Evolutionary conservation across 2,888 invertebrate species (phyloP).

Genomic region (Mythimna vitellina): DNA sequence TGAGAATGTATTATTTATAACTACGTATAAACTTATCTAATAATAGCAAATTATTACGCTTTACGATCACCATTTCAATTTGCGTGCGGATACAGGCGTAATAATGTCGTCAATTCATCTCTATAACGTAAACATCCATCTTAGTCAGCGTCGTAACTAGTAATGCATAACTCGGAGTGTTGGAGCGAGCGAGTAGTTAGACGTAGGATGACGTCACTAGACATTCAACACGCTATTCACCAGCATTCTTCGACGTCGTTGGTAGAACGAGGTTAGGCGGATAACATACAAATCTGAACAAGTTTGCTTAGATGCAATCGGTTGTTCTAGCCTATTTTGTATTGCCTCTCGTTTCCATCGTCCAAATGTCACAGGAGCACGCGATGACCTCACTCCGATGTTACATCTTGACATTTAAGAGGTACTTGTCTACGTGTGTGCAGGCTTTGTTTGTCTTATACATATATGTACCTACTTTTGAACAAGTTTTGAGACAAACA

Average conservation of each 20-base stretch:
- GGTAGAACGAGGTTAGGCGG: constrained; percentile 54
- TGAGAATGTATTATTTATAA: constrained; percentile 23
- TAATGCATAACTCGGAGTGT: constrained; percentile 53
- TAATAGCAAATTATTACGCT: constrained; percentile 31
- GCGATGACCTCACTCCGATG: constrained; percentile 69
- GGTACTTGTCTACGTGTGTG: constrained; percentile 35
- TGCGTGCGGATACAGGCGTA: constrained; percentile 45
- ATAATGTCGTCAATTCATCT: constrained; percentile 62
- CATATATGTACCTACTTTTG: constrained; percentile 13
- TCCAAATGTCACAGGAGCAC: constrained; percentile 66
- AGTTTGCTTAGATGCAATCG: constrained; percentile 44
- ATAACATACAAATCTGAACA: constrained; percentile 52
- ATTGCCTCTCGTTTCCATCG: constrained; percentile 44
- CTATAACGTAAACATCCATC: constrained; percentile 59
- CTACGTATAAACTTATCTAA: constrained; percentile 19
- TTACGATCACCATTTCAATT: constrained; percentile 41
- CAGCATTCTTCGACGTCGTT: constrained; percentile 50
- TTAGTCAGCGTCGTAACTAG: constrained; percentile 51
- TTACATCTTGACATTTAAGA: constrained; percentile 70
- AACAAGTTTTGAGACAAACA: constrained; percentile 29
- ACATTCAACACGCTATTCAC: constrained; percentile 28
- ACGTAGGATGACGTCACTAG: constrained; percentile 55
- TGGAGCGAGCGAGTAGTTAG: constrained; percentile 42
- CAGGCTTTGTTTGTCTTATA: constrained; percentile 45
- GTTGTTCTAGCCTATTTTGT: constrained; percentile 27